phyloP scores from a whole-genome alignment of 2,113 vertebrate species.

The Zosterops hypoxanthus region DNA sequence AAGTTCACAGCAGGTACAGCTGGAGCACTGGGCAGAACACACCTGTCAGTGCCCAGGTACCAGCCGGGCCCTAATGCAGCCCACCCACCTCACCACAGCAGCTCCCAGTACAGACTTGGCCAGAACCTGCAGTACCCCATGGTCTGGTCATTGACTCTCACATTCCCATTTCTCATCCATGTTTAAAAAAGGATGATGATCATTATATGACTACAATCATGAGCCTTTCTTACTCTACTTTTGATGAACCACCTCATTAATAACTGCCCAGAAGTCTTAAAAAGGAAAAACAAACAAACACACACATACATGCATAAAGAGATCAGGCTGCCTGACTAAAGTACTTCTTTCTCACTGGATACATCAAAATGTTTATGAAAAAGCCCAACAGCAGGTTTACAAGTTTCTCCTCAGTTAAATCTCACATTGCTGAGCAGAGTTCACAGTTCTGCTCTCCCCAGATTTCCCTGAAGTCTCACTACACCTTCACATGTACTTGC shows the following conservation, averaged over 20 bases:
- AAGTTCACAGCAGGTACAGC: not conserved
- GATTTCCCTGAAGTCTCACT: not conserved
- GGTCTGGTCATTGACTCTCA: not conserved
- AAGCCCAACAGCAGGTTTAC: not conserved
- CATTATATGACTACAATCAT: not conserved
- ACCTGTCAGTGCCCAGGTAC: not conserved
- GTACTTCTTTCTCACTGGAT: not conserved
- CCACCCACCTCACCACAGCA: not conserved
- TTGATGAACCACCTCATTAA: not conserved
- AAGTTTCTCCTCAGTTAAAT: slow-evolving; percentile 23
- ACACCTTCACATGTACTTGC: not conserved
- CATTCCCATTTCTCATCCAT: not conserved
- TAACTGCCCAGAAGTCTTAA: not conserved
- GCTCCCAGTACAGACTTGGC: not conserved
- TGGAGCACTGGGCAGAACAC: not conserved
- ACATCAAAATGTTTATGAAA: not conserved
- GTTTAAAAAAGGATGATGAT: not conserved
- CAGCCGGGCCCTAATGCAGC: not conserved
- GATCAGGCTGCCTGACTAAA: not conserved
- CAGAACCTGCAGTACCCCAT: not conserved
- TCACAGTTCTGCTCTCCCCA: not conserved
- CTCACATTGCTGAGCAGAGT: not conserved
- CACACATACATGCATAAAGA: not conserved
- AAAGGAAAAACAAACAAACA: not conserved
- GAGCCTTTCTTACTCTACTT: not conserved